Evolutionary conservation across 2,888 invertebrate genomes (phyloP).

Genomic region (Yponomeuta sedellus): DNA sequence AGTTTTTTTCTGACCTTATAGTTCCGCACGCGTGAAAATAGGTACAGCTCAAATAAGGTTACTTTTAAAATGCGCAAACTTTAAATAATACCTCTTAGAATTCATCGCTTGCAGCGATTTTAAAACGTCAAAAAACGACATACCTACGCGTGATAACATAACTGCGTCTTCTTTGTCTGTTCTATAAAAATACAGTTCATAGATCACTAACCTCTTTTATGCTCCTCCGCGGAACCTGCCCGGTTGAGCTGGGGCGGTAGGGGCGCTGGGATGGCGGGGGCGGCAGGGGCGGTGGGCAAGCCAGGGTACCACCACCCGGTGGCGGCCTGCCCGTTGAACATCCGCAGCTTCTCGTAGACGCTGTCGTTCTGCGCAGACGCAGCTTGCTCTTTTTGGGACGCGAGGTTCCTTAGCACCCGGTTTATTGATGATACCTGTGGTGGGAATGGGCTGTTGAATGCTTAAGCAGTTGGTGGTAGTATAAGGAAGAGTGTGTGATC

Average conservation of each 20-base stretch:
- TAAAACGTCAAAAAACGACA: too few species aligned
- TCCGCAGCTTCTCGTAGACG: slow-evolving; percentile 94
- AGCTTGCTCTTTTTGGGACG: slow-evolving; percentile 97
- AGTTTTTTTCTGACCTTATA: too few species aligned
- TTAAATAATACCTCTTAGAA: too few species aligned
- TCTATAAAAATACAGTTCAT: too few species aligned
- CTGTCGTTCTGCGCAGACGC: slow-evolving; percentile 89
- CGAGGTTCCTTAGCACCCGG: slow-evolving; percentile 96
- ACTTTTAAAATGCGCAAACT: too few species aligned
- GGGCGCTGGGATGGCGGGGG: slow-evolving; percentile 84
- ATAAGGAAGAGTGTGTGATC: too few species aligned
- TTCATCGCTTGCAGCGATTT: too few species aligned
- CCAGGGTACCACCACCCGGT: slow-evolving; percentile 92
- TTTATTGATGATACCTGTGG: slow-evolving; percentile 97
- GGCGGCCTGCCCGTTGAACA: slow-evolving; percentile 94
- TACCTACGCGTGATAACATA: too few species aligned
- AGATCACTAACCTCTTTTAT: slow-evolving; percentile 82
- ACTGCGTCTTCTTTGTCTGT: too few species aligned
- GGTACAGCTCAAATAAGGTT: too few species aligned
- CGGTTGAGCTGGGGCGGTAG: slow-evolving; percentile 77
- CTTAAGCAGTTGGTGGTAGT: neutral
- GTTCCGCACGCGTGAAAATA: too few species aligned
- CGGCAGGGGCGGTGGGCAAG: slow-evolving; percentile 82
- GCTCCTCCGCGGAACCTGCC: slow-evolving; percentile 80
- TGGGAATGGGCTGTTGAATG: neutral